phyloP scores from a whole-genome alignment of 2,797 vertebrate species.

The Falco peregrinus region DNA sequence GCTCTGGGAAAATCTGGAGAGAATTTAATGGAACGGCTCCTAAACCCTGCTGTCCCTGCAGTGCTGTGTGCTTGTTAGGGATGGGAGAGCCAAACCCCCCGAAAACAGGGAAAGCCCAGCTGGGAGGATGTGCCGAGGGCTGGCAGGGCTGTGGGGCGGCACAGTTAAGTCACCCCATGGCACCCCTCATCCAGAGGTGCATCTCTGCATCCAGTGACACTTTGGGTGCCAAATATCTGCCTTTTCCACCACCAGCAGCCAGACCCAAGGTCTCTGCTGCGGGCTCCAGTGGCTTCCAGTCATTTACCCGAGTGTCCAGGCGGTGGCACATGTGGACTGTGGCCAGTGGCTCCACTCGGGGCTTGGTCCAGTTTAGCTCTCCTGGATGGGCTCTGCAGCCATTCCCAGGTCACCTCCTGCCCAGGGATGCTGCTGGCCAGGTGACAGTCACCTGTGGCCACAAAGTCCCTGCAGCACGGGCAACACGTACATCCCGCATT shows the following conservation, averaged over 20 bases:
- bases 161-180: neutral
- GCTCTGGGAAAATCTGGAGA: neutral
- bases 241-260: neutral
- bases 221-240: neutral
- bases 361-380: neutral
- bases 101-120: rapidly evolving
- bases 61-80: neutral
- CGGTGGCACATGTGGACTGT: conserved; percentile 51
- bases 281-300: neutral
- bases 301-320: conserved; percentile 30
- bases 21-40: neutral
- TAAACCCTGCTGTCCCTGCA: rapidly evolving
- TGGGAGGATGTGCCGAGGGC: neutral
- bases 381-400: rapidly evolving
- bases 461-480: neutral
- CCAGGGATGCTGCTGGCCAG: neutral
- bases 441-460: rapidly evolving
- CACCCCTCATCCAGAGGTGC: rapidly evolving
- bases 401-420: neutral
- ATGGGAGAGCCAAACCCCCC: rapidly evolving
- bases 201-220: neutral
- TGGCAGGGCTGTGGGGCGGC: neutral
- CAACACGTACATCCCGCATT: rapidly evolving
- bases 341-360: neutral
- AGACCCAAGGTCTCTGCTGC: rapidly evolving